phyloP scores from a whole-genome alignment of 2,888 invertebrate genomes.

The Pseudococcus longispinus region DNA sequence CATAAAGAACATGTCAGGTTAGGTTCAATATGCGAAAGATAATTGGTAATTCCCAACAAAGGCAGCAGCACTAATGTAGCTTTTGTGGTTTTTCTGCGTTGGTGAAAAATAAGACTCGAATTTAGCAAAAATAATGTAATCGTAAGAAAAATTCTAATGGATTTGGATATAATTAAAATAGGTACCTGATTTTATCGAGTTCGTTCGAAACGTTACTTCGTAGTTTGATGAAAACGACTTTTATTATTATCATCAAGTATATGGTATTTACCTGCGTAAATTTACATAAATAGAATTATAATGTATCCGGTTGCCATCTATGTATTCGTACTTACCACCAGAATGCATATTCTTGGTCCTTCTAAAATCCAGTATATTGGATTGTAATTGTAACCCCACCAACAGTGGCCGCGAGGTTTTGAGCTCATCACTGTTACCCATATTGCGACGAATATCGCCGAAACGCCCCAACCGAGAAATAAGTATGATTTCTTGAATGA shows the following conservation, averaged over 20 bases:
- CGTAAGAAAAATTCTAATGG: too few species aligned
- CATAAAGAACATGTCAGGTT: conserved; percentile 72
- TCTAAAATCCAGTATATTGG: conserved; percentile 89
- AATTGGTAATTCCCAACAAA: conserved; percentile 80
- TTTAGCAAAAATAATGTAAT: too few species aligned
- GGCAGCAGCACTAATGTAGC: conserved; percentile 82
- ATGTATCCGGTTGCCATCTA: too few species aligned
- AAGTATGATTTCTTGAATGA: conserved; percentile 68
- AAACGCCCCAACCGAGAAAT: conserved; percentile 77
- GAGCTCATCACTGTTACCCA: conserved; percentile 71
- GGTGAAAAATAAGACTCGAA: too few species aligned
- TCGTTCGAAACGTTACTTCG: conserved; percentile 68
- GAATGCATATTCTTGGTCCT: conserved; percentile 80
- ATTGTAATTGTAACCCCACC: conserved; percentile 85
- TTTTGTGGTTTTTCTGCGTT: conserved; percentile 76
- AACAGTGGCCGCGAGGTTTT: conserved; percentile 69
- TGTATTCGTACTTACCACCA: conserved; percentile 75
- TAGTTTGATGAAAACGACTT: conserved; percentile 40
- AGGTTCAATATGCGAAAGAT: conserved; percentile 75
- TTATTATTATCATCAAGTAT: conserved; percentile 1
- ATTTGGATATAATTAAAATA: conserved; percentile 58
- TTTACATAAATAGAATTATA: too few species aligned
- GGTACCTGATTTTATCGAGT: conserved; percentile 75
- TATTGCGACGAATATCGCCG: conserved; percentile 71
- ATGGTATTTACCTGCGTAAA: conserved; percentile 49